Evolutionary conservation across 2,113 vertebrate genomes (phyloP), one percentile per base, ranked within the genome.

Genomic region (Eublepharis macularius): DNA sequence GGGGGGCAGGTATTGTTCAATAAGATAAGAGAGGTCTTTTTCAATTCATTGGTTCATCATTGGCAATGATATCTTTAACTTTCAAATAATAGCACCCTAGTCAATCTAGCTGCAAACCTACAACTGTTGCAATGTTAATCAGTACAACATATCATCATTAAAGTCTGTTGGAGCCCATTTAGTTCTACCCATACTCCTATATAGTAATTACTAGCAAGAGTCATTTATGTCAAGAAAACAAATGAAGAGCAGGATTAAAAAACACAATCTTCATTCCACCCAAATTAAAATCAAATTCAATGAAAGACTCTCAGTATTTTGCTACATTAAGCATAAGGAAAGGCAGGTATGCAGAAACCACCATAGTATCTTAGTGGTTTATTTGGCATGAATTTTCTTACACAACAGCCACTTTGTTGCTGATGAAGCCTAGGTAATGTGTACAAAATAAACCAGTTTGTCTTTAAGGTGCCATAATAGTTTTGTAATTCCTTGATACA

Each of bases 21-120:
- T 94, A 93, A 92, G 43, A 74, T 94, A 93, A 92, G 43, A 74
- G 79, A 87, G 89, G 87, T 93, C 26, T 79, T 65, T 16, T 66
- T 43, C 54, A 73, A 91, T 86, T 90, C 75, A 92, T 87, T 80
- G 54, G 74, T 88, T 88, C 84, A 41, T 75, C 4, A 3, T 17
- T 86, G 86, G 82, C 91, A 93, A 92, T 94, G 90, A 91, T 12
- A 69, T 73, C 47, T 6, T 80, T 89, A 75, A 81, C 78, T 66
- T 81, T 80, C 86, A 88, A 77, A 87, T 92, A 79, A 88, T 77
- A 80, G 45, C 82, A 41, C 49, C n/a, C 80, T 89, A 94, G 91
- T 91, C 86, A 87, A 86, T 70, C n/a, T n/a, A 79, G 8, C 68
- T 87, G 41, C 82, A 86, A 89, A 87, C 69, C 34, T 83, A 77